Conservation (phyloP, 2,888 invertebrate species). For the Dolomedes plantarius region DNA sequence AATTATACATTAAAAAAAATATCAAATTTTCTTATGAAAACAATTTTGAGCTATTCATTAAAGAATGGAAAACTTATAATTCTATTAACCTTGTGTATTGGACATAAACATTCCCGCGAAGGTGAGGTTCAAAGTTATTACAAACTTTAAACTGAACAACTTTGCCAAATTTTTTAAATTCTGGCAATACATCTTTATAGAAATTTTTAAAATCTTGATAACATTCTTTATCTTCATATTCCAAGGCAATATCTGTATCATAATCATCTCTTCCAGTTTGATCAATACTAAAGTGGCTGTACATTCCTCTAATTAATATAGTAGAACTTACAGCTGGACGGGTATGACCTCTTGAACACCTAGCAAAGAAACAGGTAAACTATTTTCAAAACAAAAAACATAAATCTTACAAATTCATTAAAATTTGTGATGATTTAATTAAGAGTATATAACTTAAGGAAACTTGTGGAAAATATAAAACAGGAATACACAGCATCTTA, state of each 20-base stretch:
- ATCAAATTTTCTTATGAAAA: too few relatives aligned
- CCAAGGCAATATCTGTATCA: constrained; percentile 87
- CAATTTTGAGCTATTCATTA: too few relatives aligned
- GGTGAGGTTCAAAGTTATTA: constrained; percentile 89
- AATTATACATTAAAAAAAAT: too few relatives aligned
- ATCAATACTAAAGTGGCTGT: constrained; percentile 87
- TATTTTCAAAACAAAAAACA: too few relatives aligned
- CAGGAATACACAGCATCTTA: too few relatives aligned
- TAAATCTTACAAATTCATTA: too few relatives aligned
- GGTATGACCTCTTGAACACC: constrained; percentile 84
- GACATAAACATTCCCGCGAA: constrained; percentile 93
- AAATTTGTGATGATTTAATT: too few relatives aligned
- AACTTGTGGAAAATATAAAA: too few relatives aligned
- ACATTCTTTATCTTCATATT: constrained; percentile 89
- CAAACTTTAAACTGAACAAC: constrained; percentile 83
- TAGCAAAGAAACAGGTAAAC: too few relatives aligned
- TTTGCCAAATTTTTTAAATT: constrained; percentile 82
- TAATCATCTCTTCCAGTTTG: constrained; percentile 85
- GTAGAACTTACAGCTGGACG: constrained; percentile 86
- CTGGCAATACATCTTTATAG: constrained; percentile 88
- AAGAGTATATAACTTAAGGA: too few relatives aligned
- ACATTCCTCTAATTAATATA: constrained; percentile 87
- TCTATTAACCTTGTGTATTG: constrained; percentile 81
- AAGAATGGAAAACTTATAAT: constrained; percentile 73
- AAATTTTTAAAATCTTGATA: constrained; percentile 88